Evolutionary conservation across 2,113 vertebrate genomes (phyloP).

Genomic region (Brienomyrus brachyistius): DNA sequence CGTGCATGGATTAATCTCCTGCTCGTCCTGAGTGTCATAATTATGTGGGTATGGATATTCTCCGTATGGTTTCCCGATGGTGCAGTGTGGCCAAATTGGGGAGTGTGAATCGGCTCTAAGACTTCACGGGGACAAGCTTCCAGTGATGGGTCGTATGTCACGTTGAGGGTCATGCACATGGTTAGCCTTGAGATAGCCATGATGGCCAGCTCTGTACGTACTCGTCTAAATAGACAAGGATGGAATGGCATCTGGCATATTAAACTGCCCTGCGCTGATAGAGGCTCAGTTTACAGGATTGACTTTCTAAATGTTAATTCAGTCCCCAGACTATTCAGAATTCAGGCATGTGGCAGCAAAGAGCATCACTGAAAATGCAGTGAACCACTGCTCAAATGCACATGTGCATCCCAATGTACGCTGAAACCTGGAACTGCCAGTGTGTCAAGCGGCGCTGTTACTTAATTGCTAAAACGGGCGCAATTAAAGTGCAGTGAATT

Average conservation of each 20-base stretch:
- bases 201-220: neutral
- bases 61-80: neutral
- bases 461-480: neutral
- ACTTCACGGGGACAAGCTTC: neutral
- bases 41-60: neutral
- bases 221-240: neutral
- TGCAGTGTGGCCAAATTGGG: neutral
- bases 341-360: neutral
- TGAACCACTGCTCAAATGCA: neutral
- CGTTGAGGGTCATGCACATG: neutral
- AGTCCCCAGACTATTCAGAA: slow-evolving; percentile 7
- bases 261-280: neutral
- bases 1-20: neutral
- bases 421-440: neutral
- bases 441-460: neutral
- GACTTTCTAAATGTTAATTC: slow-evolving; percentile 14
- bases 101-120: neutral
- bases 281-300: neutral
- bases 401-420: neutral
- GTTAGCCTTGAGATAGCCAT: neutral
- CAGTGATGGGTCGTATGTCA: neutral
- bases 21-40: neutral
- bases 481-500: slow-evolving; percentile 2
- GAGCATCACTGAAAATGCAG: neutral
- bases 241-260: neutral